Evolutionary conservation across 1,140 invertebrate species (phyloP).

Genomic region (Pseudomyrmex sp.): DNA sequence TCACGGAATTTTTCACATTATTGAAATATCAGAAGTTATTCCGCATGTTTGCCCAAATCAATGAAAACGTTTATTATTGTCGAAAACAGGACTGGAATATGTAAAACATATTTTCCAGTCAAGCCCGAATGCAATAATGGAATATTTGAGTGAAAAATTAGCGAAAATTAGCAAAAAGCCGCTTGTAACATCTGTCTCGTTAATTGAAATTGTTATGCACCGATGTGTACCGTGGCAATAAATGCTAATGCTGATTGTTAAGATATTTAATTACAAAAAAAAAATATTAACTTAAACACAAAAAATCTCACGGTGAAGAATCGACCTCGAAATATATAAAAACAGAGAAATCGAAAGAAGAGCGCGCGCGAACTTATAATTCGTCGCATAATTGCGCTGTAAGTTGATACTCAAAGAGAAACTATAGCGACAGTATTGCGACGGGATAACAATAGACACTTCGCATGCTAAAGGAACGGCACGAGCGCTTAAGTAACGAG

Average conservation of each 20-base stretch:
- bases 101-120: slow-evolving; percentile 49
- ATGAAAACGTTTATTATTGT: slow-evolving; percentile 58
- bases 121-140: slow-evolving; percentile 31
- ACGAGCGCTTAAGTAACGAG: slow-evolving; percentile 46
- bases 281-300: not conserved
- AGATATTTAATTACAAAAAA: not conserved
- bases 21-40: slow-evolving; percentile 59
- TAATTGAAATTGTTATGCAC: not conserved
- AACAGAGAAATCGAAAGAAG: not conserved
- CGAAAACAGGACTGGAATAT: slow-evolving; percentile 34
- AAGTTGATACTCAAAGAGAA: slow-evolving; percentile 16
- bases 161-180: slow-evolving; percentile 46
- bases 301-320: not conserved
- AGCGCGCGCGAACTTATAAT: not conserved
- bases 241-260: not conserved
- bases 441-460: slow-evolving; percentile 54
- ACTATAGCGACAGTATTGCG: slow-evolving; percentile 21
- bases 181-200: slow-evolving; percentile 31
- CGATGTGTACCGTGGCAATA: not conserved
- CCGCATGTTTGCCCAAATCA: slow-evolving; percentile 43
- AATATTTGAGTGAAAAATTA: slow-evolving; percentile 48
- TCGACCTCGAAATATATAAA: no score
- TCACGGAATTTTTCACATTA: slow-evolving; percentile 58
- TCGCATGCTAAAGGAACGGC: slow-evolving; percentile 40
- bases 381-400: not conserved